Percentiles rank a stretch among this genome's conserved stretches.
Conservation (phyloP, 2,113 vertebrate species). For the Cheirogaleus medius region DNA sequence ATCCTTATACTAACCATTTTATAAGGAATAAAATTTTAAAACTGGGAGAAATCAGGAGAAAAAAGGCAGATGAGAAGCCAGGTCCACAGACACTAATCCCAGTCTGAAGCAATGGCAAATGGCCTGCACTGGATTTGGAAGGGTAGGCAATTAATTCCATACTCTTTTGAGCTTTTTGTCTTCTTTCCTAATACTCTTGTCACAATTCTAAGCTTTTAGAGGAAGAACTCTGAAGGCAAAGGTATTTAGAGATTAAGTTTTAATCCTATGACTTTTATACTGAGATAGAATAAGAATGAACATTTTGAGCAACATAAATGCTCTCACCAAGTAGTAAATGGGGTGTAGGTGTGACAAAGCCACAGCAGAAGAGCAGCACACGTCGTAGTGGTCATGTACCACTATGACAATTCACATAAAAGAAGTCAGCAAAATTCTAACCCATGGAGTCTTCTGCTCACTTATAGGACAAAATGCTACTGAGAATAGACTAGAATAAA, state of each 20-base stretch:
- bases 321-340: conserved; percentile 16
- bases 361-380: conserved; percentile 17
- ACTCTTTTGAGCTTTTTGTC: background rate
- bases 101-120: background rate
- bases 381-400: background rate
- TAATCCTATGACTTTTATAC: conserved; percentile 29
- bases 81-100: background rate
- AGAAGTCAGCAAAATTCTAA: background rate
- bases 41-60: background rate
- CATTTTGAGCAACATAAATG: conserved; percentile 31
- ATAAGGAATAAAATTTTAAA: conserved; percentile 14
- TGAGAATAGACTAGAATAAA: conserved; percentile 10
- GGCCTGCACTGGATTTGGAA: background rate
- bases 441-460: background rate
- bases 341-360: background rate
- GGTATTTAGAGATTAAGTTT: background rate
- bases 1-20: background rate
- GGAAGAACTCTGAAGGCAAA: conserved; percentile 27
- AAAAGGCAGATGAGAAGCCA: conserved; percentile 15
- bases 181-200: background rate
- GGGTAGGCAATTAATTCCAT: background rate
- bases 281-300: conserved; percentile 25
- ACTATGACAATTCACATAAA: background rate
- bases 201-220: conserved; percentile 6
- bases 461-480: conserved; percentile 25